These are phyloP conservation scores for Pterocles orientalis DNA, from an alignment of 2,113 vertebrate species.

Conservation along the genomic window DNA sequence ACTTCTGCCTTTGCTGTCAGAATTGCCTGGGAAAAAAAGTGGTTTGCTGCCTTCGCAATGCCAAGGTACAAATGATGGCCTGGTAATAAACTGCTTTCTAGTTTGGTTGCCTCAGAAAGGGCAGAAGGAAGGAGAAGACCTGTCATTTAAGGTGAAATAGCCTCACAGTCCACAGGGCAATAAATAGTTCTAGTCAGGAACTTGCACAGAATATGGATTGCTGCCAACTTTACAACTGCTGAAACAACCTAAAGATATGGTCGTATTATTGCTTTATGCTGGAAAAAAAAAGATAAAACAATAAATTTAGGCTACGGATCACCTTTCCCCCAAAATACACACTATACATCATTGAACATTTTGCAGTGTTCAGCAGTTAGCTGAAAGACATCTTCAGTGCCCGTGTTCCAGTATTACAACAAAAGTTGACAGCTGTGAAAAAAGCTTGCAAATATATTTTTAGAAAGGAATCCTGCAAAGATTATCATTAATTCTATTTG, in stretches of 20 bases:
- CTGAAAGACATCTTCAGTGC: neutral
- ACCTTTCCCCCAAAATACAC: neutral
- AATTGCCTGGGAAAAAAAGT: neutral
- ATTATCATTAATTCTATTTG: neutral
- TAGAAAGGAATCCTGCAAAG: constrained; percentile 39
- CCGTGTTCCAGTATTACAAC: neutral
- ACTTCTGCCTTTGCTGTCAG: neutral
- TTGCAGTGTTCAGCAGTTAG: neutral
- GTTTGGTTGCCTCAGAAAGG: neutral
- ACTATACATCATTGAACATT: neutral
- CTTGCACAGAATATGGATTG: neutral
- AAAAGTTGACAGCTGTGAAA: constrained; percentile 11
- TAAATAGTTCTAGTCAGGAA: neutral
- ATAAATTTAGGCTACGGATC: neutral
- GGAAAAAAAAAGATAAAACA: neutral
- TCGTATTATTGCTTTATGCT: neutral
- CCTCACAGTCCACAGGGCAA: neutral
- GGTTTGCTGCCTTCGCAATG: neutral
- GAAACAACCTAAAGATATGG: neutral
- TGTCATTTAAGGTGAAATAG: neutral
- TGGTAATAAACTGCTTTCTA: neutral
- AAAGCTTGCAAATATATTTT: constrained; percentile 30
- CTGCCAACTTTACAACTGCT: neutral
- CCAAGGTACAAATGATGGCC: neutral
- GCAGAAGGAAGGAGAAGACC: neutral